These are phyloP conservation scores for Eudemis profundana DNA, from an alignment of 2,888 invertebrate species.

Conservation along the genomic window DNA sequence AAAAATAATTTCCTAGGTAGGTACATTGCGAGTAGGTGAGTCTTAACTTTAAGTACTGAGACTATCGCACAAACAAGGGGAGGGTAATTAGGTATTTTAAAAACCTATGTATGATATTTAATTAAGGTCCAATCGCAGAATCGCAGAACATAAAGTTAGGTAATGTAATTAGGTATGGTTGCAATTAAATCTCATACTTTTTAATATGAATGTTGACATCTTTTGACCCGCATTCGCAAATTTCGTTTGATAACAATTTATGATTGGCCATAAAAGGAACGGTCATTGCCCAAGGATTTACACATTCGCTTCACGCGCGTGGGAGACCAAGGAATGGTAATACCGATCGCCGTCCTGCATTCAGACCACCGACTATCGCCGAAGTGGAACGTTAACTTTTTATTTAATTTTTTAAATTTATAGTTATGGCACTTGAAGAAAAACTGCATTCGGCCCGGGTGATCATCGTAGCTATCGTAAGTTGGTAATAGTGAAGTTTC, in stretches of 20 bases:
- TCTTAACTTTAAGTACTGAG: too few relatives aligned
- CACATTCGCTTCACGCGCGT: slow-evolving; percentile 66
- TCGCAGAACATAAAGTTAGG: too few relatives aligned
- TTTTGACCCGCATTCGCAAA: slow-evolving; percentile 45
- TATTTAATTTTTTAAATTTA: slow-evolving; percentile 1
- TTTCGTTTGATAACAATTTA: slow-evolving; percentile 54
- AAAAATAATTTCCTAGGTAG: too few relatives aligned
- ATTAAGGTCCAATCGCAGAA: too few relatives aligned
- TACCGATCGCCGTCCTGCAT: slow-evolving; percentile 56
- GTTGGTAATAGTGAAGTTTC: too few relatives aligned
- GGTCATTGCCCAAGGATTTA: slow-evolving; percentile 70
- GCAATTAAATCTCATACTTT: slow-evolving; percentile 10
- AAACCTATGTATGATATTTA: neutral
- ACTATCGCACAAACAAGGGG: too few relatives aligned
- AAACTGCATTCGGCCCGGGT: too few relatives aligned
- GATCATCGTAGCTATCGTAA: slow-evolving; percentile 40
- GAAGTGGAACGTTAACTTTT: slow-evolving; percentile 53
- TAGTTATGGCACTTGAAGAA: slow-evolving; percentile 18
- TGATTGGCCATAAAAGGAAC: slow-evolving; percentile 59
- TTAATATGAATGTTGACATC: slow-evolving; percentile 24
- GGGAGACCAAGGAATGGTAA: slow-evolving; percentile 68
- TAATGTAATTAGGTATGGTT: slow-evolving; percentile 4
- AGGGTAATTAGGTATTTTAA: too few relatives aligned
- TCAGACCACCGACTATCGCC: slow-evolving; percentile 65
- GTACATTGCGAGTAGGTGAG: too few relatives aligned